These are phyloP conservation scores for Fabriciana adippe DNA, from an alignment of 2,888 invertebrate species.

Conservation along the genomic window DNA sequence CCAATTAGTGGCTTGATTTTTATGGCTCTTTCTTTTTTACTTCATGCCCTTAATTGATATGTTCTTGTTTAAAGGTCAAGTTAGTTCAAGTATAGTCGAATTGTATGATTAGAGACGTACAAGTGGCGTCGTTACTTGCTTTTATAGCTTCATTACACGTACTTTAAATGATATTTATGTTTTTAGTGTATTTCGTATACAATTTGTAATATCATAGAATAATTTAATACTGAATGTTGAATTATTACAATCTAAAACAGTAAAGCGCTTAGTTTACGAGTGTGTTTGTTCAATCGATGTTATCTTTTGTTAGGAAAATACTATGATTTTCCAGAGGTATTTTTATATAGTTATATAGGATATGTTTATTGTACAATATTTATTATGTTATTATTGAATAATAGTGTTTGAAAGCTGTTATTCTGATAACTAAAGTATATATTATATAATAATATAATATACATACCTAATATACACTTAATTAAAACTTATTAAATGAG, in stretches of 20 bases:
- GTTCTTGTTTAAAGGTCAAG: slow-evolving; percentile 32
- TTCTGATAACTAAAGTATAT: no score
- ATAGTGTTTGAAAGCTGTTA: no score
- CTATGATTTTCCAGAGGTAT: no score
- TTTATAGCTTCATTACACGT: slow-evolving; percentile 20
- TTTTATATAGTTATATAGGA: no score
- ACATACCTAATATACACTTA: not conserved
- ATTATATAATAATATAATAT: no score
- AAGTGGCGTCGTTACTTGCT: slow-evolving; percentile 16
- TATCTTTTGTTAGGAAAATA: no score
- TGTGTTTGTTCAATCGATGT: no score
- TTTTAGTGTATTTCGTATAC: not conserved
- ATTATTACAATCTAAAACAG: no score
- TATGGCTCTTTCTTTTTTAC: slow-evolving; percentile 26
- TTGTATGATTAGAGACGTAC: slow-evolving; percentile 21
- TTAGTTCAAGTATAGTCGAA: slow-evolving; percentile 30
- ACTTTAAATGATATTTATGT: not conserved
- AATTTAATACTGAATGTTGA: not conserved
- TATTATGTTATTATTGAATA: no score
- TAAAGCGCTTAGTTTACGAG: no score
- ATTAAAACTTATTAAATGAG: slow-evolving; percentile 6
- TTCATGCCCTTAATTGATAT: slow-evolving; percentile 30
- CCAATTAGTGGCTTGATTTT: slow-evolving; percentile 21
- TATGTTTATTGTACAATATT: no score
- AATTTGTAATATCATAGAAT: not conserved